Evolutionary conservation across 2,113 vertebrate genomes (phyloP).

Genomic region (Ochotona princeps): DNA sequence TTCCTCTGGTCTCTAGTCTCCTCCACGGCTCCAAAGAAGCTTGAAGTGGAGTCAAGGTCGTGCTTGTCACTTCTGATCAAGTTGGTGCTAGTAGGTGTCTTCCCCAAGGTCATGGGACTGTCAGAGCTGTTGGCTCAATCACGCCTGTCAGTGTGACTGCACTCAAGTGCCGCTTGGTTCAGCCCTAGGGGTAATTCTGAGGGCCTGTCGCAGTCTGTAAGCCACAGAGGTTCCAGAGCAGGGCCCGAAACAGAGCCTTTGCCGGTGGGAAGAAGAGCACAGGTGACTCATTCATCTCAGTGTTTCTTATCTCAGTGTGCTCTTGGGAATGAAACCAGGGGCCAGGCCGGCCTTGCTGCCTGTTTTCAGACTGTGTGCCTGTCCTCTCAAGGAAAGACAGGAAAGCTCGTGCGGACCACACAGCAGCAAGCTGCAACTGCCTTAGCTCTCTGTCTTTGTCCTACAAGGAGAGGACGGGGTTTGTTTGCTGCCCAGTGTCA

Average conservation of each 20-base stretch:
- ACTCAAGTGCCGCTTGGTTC: background rate
- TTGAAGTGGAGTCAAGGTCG: background rate
- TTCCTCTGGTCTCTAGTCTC: background rate
- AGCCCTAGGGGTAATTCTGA: background rate
- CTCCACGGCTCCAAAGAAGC: slow-evolving; percentile 19
- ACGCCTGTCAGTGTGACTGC: background rate
- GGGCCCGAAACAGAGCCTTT: background rate
- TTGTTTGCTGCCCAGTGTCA: background rate
- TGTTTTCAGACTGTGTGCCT: background rate
- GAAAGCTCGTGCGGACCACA: background rate
- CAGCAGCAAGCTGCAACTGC: background rate
- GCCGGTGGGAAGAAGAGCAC: background rate
- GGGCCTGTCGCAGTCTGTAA: background rate
- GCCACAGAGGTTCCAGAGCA: background rate
- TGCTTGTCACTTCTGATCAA: background rate
- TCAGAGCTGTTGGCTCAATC: background rate
- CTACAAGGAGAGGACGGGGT: background rate
- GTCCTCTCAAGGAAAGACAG: background rate
- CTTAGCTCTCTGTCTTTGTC: background rate
- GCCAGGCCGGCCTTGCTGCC: background rate
- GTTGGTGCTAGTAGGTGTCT: slow-evolving; percentile 2
- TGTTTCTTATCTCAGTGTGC: background rate
- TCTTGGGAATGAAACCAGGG: background rate
- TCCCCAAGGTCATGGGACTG: background rate
- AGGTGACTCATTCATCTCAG: background rate